Evolutionary conservation across 2,797 vertebrate genomes (phyloP), one percentile per base, ranked within the genome.

Genomic region (Borostomias antarcticus): DNA sequence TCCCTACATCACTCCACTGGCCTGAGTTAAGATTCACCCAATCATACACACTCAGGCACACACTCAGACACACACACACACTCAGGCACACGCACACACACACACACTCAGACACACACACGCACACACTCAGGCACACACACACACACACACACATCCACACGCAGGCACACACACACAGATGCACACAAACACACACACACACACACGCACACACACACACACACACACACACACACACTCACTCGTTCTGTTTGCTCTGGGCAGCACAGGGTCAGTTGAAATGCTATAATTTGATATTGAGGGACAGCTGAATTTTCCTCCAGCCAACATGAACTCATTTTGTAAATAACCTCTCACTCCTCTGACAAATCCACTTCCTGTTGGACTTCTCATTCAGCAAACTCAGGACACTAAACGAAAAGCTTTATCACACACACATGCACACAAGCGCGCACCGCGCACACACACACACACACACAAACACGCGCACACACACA

Each of bases 231-330:
- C 2, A n/a, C 45, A 40, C 33, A 54, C 43, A 53, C 26, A 60
- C 35, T 32, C 40, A 61, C 21, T 51, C 2, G 3, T 2, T 21
- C 13, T 25, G 48, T 45, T 45, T 45, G 15, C 40, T 45, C 13
- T 45, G 13, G n/a, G 40, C 40, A 6, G 40, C 40, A 15, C 13
- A 45, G 40, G n/a, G n/a, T n/a, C 23, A 17, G 9, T 66, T 17
- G 56, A 26, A 59, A 45, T 59, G 56, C 59, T 75, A 59, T 72
- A 72, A 69, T 76, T 64, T 67, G 37, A 70, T 69, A 47, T 43
- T 37, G n/a, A 60, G 47, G 2, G 66, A 70, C 65, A 62, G 68
- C 69, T 57, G 58, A 50, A 8, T 19, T 25, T 19, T 2, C 19
- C 47, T 21, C 10, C 23, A 51, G 48, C 48, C 48, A 51, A 25